These are phyloP conservation scores for Lycaon pictus DNA, from an alignment of 2,113 vertebrate species.

Conservation along the genomic window DNA sequence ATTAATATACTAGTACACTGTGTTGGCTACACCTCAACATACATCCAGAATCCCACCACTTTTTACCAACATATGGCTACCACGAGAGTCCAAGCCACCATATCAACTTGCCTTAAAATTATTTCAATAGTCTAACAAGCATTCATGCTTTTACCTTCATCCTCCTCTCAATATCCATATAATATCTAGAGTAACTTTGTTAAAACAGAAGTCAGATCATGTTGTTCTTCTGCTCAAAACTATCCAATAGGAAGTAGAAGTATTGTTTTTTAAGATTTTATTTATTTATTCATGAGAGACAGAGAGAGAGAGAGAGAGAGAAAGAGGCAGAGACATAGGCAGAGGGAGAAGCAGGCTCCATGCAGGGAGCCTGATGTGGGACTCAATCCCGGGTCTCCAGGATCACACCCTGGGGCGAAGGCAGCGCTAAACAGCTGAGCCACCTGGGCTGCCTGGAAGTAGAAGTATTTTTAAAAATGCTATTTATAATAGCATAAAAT, in stretches of 20 bases:
- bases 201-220: conserved; percentile 20
- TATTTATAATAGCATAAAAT: not conserved
- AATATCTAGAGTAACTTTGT: not conserved
- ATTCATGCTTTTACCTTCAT: not conserved
- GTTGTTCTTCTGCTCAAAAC: not conserved
- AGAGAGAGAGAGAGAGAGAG: no score
- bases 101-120: not conserved
- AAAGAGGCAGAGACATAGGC: no score
- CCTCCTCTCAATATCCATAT: not conserved
- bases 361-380: no score
- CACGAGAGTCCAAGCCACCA: not conserved
- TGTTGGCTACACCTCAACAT: not conserved
- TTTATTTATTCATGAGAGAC: not conserved
- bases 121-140: not conserved
- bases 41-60: not conserved
- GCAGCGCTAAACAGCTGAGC: no score
- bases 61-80: not conserved
- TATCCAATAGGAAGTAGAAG: not conserved
- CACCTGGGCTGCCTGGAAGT: not conserved
- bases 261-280: not conserved
- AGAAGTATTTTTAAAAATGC: not conserved
- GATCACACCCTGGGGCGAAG: no score
- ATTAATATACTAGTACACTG: not conserved
- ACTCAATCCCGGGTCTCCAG: no score
- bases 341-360: no score